phyloP scores from a whole-genome alignment of 2,797 vertebrate species.

The Macrochelys suwanniensis region DNA sequence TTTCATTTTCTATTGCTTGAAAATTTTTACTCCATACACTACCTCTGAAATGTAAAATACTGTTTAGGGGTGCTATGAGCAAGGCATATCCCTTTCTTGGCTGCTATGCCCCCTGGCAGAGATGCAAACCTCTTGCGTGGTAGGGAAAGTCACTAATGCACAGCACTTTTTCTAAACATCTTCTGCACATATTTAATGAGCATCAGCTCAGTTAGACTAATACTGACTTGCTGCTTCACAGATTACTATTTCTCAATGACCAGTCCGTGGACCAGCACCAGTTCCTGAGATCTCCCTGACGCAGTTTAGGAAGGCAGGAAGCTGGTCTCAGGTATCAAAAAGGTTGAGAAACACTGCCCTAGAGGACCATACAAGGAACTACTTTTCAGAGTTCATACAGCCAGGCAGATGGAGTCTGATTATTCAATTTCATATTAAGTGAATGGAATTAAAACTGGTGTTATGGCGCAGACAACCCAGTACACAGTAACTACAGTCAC shows the following conservation, averaged over 20 bases:
- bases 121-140: background rate
- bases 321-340: too few species aligned
- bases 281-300: too few species aligned
- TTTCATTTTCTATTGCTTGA: background rate
- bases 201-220: background rate
- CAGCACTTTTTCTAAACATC: background rate
- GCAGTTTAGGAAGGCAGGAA: too few species aligned
- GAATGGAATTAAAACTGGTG: too few species aligned
- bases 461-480: background rate
- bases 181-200: background rate
- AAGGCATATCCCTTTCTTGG: background rate
- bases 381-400: background rate
- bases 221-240: background rate
- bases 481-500: background rate
- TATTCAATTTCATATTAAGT: background rate
- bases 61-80: background rate
- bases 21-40: background rate
- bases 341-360: too few species aligned
- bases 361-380: rapidly evolving
- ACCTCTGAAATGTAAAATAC: rapidly evolving
- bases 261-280: too few species aligned
- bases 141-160: background rate
- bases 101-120: constrained; percentile 42
- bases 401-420: background rate
- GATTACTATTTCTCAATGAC: too few species aligned